Percentiles rank a stretch among this genome's conserved stretches.
Conservation (phyloP, 2,888 invertebrate species). For the Tineola bisselliella region DNA sequence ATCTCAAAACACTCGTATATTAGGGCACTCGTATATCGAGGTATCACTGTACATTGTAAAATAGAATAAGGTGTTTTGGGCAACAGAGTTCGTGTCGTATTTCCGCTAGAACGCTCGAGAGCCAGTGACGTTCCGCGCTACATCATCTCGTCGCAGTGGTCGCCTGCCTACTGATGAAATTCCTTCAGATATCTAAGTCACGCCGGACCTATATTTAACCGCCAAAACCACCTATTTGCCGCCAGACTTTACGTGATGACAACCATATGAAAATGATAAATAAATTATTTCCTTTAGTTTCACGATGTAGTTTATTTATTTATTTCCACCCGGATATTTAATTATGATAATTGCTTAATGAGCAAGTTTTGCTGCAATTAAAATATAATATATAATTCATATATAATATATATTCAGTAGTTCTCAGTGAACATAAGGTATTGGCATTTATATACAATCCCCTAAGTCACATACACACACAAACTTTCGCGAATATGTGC, state of each 20-base stretch:
- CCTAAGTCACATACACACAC: slow-evolving; percentile 29
- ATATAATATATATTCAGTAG: too few relatives aligned
- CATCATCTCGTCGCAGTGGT: slow-evolving; percentile 5
- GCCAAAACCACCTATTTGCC: slow-evolving; percentile 1
- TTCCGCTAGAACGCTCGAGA: not conserved
- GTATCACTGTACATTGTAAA: too few relatives aligned
- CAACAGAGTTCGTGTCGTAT: not conserved
- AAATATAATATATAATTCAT: too few relatives aligned
- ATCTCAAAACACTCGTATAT: too few relatives aligned
- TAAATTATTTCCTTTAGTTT: not conserved
- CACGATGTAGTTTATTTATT: too few relatives aligned
- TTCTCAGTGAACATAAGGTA: too few relatives aligned
- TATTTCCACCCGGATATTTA: too few relatives aligned
- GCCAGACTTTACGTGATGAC: slow-evolving; percentile 3
- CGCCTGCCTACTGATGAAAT: not conserved
- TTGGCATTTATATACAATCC: too few relatives aligned
- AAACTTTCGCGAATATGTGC: slow-evolving; percentile 56
- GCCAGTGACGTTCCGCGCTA: slow-evolving; percentile 4
- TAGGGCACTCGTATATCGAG: too few relatives aligned
- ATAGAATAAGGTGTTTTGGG: not conserved
- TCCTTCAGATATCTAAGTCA: slow-evolving; percentile 3
- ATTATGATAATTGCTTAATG: too few relatives aligned
- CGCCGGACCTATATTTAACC: slow-evolving; percentile 3
- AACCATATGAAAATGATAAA: not conserved
- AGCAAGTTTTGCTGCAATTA: too few relatives aligned